These are phyloP conservation scores for Phenacoccus solenopsis DNA, from an alignment of 1,140 invertebrate species.

Conservation along the genomic window DNA sequence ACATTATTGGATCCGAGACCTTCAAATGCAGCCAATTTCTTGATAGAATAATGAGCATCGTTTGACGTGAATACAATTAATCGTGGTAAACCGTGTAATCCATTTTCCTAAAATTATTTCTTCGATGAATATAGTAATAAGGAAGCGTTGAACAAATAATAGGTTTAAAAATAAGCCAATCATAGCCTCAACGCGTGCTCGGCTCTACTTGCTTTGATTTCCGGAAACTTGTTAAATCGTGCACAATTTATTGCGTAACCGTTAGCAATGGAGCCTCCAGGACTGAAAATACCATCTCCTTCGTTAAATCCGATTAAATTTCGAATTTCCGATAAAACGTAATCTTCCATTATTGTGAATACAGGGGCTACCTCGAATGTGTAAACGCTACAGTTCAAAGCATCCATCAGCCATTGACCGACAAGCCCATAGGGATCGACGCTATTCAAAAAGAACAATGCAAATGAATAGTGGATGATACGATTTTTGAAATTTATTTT, in stretches of 20 bases:
- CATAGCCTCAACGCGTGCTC: not conserved
- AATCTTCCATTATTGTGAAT: constrained; percentile 75
- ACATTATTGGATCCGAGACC: constrained; percentile 70
- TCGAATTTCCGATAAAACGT: constrained; percentile 69
- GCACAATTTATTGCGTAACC: constrained; percentile 88
- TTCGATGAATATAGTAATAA: no score
- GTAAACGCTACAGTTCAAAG: constrained; percentile 75
- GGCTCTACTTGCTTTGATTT: constrained; percentile 57
- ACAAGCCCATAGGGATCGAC: constrained; percentile 74
- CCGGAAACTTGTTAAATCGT: constrained; percentile 58
- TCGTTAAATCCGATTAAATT: constrained; percentile 66
- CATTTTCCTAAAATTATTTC: constrained; percentile 44
- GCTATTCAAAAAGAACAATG: constrained; percentile 31
- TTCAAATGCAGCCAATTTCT: constrained; percentile 65
- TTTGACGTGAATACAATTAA: constrained; percentile 71
- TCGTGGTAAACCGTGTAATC: constrained; percentile 48
- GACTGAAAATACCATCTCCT: constrained; percentile 82
- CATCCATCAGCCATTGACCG: constrained; percentile 73
- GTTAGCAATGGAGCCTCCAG: constrained; percentile 90
- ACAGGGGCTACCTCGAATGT: constrained; percentile 86
- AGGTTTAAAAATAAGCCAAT: no score
- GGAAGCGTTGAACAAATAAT: no score
- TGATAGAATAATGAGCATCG: constrained; percentile 90
- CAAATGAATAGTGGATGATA: not conserved
- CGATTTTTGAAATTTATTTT: no score